phyloP scores from a whole-genome alignment of 2,113 vertebrate species.

The Ptyas mucosa region DNA sequence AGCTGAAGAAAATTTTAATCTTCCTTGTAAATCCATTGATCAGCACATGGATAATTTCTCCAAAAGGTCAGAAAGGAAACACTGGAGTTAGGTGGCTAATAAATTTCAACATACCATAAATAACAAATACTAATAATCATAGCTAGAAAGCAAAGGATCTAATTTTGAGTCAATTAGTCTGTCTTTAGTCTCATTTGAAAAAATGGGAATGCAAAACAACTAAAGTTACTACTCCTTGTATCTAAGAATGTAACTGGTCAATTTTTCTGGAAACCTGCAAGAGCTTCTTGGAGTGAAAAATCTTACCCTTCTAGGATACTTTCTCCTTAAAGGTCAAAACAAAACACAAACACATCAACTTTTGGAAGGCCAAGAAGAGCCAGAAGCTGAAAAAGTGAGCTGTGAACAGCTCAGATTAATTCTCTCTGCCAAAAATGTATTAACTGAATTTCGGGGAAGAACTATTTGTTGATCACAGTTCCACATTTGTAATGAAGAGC shows the following conservation, averaged over 20 bases:
- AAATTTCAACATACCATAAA: neutral
- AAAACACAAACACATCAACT: neutral
- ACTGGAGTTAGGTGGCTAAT: neutral
- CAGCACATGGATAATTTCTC: neutral
- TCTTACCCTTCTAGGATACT: neutral
- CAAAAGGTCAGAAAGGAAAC: neutral
- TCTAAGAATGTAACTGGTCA: neutral
- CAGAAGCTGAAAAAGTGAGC: neutral
- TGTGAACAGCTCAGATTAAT: neutral
- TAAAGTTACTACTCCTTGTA: neutral
- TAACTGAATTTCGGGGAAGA: neutral
- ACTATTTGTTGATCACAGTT: neutral
- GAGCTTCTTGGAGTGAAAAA: neutral
- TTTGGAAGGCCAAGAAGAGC: neutral
- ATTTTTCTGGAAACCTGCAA: neutral
- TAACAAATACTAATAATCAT: neutral
- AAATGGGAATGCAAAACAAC: neutral
- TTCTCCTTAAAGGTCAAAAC: neutral
- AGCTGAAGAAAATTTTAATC: too few species aligned
- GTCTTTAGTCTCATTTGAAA: neutral
- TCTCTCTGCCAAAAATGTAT: neutral
- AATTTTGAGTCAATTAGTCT: neutral
- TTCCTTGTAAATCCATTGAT: neutral
- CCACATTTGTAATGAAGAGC: neutral
- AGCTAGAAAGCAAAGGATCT: neutral